Conservation (phyloP, 2,888 invertebrate species). For the Dasysyrphus tricinctus region DNA sequence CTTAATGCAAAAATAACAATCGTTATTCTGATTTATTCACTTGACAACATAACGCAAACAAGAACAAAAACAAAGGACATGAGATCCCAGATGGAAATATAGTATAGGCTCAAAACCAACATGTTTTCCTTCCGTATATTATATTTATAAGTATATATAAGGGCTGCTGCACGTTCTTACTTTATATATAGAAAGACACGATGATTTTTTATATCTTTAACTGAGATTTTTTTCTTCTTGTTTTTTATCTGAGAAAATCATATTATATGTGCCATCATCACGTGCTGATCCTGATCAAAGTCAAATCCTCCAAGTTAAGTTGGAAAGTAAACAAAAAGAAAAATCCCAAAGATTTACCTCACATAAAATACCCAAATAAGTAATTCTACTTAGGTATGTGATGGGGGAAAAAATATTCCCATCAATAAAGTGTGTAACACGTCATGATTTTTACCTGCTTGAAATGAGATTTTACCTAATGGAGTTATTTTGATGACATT, state of each 20-base stretch:
- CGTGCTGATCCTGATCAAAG: constrained; percentile 69
- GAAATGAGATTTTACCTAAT: constrained; percentile 7
- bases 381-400: neutral
- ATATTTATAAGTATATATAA: neutral
- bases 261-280: constrained; percentile 49
- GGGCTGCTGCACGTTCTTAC: constrained; percentile 30
- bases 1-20: constrained; percentile 72
- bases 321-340: neutral
- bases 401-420: neutral
- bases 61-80: constrained; percentile 34
- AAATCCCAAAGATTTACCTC: constrained; percentile 53
- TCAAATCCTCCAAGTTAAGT: constrained; percentile 64
- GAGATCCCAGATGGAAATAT: constrained; percentile 25
- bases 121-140: constrained; percentile 29
- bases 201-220: constrained; percentile 29
- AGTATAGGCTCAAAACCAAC: constrained; percentile 41
- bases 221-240: neutral
- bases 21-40: constrained; percentile 73
- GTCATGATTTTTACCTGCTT: neutral
- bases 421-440: constrained; percentile 22
- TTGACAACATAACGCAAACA: constrained; percentile 62
- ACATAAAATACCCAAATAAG: constrained; percentile 17
- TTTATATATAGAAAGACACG: constrained; percentile 4
- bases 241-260: constrained; percentile 14
- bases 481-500: neutral